Base-by-base conservation (phyloP, 1,140 invertebrate genomes). In the Sinonovacula constricta region DNA sequence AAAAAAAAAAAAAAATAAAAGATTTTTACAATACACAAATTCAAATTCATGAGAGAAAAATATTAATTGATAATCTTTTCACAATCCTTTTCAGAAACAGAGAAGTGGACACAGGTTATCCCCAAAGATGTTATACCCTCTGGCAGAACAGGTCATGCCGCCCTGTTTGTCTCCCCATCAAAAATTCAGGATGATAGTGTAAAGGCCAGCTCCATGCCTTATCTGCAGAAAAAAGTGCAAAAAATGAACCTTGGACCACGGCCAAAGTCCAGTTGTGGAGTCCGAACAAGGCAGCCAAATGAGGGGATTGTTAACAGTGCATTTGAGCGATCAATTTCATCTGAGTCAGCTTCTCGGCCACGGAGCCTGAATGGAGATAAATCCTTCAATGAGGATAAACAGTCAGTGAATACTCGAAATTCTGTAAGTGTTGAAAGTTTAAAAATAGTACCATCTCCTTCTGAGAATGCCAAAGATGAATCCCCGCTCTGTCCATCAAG, bases 171-270 rank as follows among this genome's bases (percentile, higher is more conserved):
- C 18, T 49, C 67, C 14, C 57, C 75, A n/a, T 24, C 54, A 5
- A 34, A 12, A 30, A n/a, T 36, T 7, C 60, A 31, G 26, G 57
- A 51, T 28, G 36, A n/a, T 36, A 26, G 34, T 28, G 56, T 78
- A 4, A 78, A 78, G 33, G 66, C 57, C 26, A 53, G 65, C 22
- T 78, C 75, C 33, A 53, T 78, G 26, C 75, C 75, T 18, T 69
- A 78, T 39, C 34, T 78, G 22, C 75, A 78, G 34, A 78, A 78
- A 36, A 78, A 78, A 78, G 62, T 78, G 12, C 14, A 59, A 5
- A 49, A 68, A 14, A 33, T 78, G 33, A 68, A 63, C 12, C 56
- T 78, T 24, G n/a, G n/a, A n/a, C 56, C 69, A 30, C 51, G 75
- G 60, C 75, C 75, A 53, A 60, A 59, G 62, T 69, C 75, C 15